Percentiles rank a stretch among this genome's conserved stretches.
phyloP scores from a whole-genome alignment of 2,113 vertebrate genomes.

The Oreamnos americanus region DNA sequence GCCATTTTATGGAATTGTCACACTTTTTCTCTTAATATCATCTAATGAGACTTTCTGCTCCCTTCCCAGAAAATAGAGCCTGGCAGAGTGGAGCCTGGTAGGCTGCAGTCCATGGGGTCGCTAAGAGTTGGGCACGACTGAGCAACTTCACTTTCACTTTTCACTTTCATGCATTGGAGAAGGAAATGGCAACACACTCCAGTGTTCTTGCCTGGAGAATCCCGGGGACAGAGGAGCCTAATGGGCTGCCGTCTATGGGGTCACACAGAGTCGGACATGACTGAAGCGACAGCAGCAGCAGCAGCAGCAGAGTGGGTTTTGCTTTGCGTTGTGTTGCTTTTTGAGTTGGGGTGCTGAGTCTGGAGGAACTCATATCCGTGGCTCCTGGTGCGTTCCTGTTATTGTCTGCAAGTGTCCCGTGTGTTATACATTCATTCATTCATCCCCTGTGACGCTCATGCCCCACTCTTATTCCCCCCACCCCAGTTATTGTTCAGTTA shows the following conservation, averaged over 20 bases:
- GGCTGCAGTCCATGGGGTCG: no score
- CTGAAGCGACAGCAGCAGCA: no score
- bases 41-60: neutral
- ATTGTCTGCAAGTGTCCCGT: neutral
- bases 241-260: no score
- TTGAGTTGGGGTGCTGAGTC: neutral
- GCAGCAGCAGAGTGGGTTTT: neutral
- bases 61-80: neutral
- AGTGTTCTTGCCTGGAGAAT: no score
- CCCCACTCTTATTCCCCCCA: no score
- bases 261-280: no score
- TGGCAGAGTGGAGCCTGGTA: no score
- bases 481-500: neutral
- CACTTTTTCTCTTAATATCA: neutral
- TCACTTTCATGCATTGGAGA: no score
- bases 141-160: no score
- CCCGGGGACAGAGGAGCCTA: no score
- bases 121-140: no score
- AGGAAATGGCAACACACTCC: no score
- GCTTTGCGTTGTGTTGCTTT: neutral
- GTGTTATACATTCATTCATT: neutral
- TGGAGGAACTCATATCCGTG: neutral
- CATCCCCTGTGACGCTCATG: neutral
- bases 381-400: neutral
- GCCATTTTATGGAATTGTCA: neutral